A percentile compares a stretch with the other conserved stretches of the same genome.
phyloP scores from a whole-genome alignment of 2,113 vertebrate genomes.

The Prionailurus viverrinus region DNA sequence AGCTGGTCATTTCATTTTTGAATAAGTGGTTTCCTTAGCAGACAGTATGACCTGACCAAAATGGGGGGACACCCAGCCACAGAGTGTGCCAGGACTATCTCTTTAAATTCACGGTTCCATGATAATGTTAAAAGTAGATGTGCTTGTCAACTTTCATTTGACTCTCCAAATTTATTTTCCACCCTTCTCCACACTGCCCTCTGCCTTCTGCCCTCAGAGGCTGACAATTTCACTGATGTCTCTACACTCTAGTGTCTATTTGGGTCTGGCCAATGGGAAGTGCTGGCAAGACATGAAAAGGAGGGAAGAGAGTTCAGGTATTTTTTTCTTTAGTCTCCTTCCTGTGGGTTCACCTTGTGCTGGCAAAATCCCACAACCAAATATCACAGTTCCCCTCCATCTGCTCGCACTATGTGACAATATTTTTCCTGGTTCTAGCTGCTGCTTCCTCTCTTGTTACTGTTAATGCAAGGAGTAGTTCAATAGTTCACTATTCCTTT shows the following conservation, averaged over 20 bases:
- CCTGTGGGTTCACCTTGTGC: neutral
- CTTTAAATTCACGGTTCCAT: neutral
- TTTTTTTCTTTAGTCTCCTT: neutral
- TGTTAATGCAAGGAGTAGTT: neutral
- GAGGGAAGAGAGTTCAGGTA: neutral
- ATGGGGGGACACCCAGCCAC: neutral
- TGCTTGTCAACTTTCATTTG: neutral
- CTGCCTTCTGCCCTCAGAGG: neutral
- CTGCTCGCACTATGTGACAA: neutral
- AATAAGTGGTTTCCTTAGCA: neutral
- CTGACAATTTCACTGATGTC: neutral
- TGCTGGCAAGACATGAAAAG: neutral
- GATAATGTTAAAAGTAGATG: neutral
- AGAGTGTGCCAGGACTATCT: neutral
- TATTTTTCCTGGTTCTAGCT: neutral
- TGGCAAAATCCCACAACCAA: neutral
- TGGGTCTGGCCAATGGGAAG: neutral
- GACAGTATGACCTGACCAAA: neutral
- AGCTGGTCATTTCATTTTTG: neutral
- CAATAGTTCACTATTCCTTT: neutral
- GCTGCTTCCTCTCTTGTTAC: neutral
- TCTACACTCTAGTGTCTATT: too few species aligned
- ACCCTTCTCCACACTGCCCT: neutral
- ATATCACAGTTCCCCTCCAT: neutral
- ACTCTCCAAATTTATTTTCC: neutral